These are phyloP conservation scores for Acleris emargana DNA, from an alignment of 2,888 invertebrate species.

Conservation along the genomic window DNA sequence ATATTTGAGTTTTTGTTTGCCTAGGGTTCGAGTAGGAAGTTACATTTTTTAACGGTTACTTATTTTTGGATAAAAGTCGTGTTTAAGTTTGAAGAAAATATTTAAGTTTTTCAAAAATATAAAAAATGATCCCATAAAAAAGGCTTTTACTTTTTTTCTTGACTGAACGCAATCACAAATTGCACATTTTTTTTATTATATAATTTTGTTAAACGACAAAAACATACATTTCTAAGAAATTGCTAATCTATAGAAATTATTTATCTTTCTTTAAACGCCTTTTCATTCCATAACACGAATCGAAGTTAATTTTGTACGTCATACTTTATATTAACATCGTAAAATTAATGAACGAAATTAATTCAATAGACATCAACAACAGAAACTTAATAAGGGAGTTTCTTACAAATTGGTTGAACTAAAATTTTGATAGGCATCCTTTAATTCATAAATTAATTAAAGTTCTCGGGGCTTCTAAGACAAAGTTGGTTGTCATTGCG, in stretches of 20 bases:
- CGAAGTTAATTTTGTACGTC: conserved; percentile 8
- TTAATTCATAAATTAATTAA: conserved; percentile 81
- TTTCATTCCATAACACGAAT: neutral
- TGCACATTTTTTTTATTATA: no score
- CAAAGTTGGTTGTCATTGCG: conserved; percentile 65
- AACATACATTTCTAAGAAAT: no score
- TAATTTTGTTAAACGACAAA: no score
- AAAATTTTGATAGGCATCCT: conserved; percentile 64
- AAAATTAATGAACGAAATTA: conserved; percentile 16
- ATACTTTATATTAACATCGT: conserved; percentile 18
- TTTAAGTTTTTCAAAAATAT: no score
- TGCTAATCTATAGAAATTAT: no score
- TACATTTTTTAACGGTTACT: no score
- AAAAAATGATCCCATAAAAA: no score
- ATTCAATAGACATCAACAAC: conserved; percentile 21
- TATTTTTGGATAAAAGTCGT: no score
- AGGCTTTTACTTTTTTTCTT: no score
- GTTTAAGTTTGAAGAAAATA: no score
- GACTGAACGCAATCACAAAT: no score
- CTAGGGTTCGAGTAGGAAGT: no score
- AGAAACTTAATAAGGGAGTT: conserved; percentile 31
- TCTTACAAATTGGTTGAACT: conserved; percentile 47
- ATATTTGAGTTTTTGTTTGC: neutral
- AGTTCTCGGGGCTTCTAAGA: conserved; percentile 55
- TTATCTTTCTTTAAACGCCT: neutral